phyloP scores from a whole-genome alignment of 2,113 vertebrate species.

The Silurus meridionalis region DNA sequence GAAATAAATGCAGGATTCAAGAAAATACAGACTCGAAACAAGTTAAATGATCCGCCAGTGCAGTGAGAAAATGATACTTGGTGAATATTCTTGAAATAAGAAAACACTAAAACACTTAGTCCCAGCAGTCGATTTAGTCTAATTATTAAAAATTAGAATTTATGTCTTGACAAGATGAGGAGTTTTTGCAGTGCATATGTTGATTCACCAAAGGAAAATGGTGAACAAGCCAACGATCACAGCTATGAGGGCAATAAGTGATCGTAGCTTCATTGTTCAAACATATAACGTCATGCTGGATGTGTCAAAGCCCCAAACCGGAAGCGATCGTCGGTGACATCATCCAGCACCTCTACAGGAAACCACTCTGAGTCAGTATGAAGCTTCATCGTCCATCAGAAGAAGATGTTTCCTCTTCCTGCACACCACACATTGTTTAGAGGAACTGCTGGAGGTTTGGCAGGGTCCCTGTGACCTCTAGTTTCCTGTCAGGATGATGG shows the following conservation, averaged over 20 bases:
- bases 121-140: too few species aligned
- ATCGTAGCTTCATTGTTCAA: background rate
- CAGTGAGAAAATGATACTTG: too few species aligned
- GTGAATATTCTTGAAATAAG: too few species aligned
- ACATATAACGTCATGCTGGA: background rate
- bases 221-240: background rate
- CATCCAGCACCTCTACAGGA: conserved; percentile 14
- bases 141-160: too few species aligned
- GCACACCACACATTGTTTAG: conserved; percentile 50
- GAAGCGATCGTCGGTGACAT: conserved; percentile 5
- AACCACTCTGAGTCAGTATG: background rate
- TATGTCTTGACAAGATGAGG: too few species aligned
- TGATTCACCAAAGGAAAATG: background rate
- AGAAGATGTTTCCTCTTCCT: conserved; percentile 50
- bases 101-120: too few species aligned
- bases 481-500: conserved; percentile 36
- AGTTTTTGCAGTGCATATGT: too few species aligned
- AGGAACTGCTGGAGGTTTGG: conserved; percentile 45
- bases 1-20: too few species aligned
- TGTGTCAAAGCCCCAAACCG: background rate
- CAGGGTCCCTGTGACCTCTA: conserved; percentile 58
- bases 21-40: too few species aligned
- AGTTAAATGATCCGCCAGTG: too few species aligned
- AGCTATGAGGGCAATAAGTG: background rate
- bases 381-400: background rate